phyloP scores from a whole-genome alignment of 2,888 invertebrate species.

The Harpalus rufipes region DNA sequence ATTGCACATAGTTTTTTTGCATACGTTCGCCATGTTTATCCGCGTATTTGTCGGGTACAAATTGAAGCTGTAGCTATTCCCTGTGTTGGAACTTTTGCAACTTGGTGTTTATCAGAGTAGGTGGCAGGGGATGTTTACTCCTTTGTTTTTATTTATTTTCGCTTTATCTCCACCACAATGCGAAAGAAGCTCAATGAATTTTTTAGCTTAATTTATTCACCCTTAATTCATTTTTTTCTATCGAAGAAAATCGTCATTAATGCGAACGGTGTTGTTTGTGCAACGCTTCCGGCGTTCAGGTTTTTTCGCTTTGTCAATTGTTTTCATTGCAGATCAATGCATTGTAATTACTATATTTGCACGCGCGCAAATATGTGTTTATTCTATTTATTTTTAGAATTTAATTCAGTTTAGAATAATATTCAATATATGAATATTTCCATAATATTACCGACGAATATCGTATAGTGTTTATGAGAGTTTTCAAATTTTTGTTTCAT shows the following conservation, averaged over 20 bases:
- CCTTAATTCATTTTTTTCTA: constrained; percentile 59
- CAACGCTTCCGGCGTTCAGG: constrained; percentile 45
- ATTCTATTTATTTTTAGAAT: constrained; percentile 21
- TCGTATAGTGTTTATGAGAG: background rate
- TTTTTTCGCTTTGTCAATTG: constrained; percentile 54
- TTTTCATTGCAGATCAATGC: constrained; percentile 37
- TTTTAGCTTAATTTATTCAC: constrained; percentile 60
- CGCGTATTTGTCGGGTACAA: background rate
- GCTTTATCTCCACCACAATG: constrained; percentile 39
- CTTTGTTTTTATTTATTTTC: constrained; percentile 56
- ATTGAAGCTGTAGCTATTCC: too few species aligned
- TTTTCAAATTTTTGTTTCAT: background rate
- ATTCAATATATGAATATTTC: background rate
- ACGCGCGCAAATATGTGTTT: constrained; percentile 7
- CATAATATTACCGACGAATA: background rate
- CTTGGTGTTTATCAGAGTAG: background rate
- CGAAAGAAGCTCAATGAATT: constrained; percentile 55
- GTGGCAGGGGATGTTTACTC: constrained; percentile 31
- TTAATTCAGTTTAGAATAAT: constrained; percentile 21
- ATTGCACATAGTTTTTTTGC: too few species aligned
- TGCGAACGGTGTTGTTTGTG: constrained; percentile 46
- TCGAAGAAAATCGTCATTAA: constrained; percentile 57
- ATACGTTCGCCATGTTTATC: background rate
- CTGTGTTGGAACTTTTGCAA: too few species aligned
- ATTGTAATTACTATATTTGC: constrained; percentile 43